phyloP scores from a whole-genome alignment of 53 echinoderm and acorn worm species.

The Paelopatides confundens region DNA sequence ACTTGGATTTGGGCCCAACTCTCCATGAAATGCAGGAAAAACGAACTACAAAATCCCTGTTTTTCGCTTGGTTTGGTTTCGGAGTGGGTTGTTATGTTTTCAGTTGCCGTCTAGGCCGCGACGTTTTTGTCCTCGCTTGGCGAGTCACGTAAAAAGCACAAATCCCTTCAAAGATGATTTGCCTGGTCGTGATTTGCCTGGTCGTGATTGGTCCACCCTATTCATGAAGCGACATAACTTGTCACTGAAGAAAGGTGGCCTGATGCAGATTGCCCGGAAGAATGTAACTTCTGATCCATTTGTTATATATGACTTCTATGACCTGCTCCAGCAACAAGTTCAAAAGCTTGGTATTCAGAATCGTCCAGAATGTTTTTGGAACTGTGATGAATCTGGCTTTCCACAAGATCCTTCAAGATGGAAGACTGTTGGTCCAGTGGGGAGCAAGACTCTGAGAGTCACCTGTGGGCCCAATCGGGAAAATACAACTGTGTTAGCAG shows the following conservation, averaged over 20 bases:
- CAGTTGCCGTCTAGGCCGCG: too few relatives aligned
- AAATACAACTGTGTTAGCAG: not conserved
- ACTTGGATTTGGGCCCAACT: too few relatives aligned
- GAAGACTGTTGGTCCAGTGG: slow-evolving; percentile 2
- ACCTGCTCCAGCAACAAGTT: not conserved
- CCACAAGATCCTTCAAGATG: not conserved
- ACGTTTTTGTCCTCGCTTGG: too few relatives aligned
- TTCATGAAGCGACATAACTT: not conserved
- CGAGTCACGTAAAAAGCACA: too few relatives aligned
- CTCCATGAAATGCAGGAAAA: too few relatives aligned
- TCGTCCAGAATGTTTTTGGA: not conserved
- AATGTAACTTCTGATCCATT: not conserved
- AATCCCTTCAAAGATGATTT: not conserved
- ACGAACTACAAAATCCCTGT: too few relatives aligned
- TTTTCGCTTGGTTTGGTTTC: too few relatives aligned
- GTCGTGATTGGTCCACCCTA: not conserved
- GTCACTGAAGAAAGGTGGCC: slow-evolving; percentile 4
- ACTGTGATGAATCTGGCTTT: slow-evolving; percentile 5
- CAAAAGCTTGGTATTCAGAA: not conserved
- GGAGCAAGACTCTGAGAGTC: not conserved
- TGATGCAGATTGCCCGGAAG: not conserved
- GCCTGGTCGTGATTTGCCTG: not conserved
- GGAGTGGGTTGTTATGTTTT: too few relatives aligned
- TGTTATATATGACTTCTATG: not conserved
- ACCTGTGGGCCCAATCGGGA: not conserved